Evolutionary conservation across 2,113 vertebrate species (phyloP).

Genomic region (Pomatorhinus ruficollis): DNA sequence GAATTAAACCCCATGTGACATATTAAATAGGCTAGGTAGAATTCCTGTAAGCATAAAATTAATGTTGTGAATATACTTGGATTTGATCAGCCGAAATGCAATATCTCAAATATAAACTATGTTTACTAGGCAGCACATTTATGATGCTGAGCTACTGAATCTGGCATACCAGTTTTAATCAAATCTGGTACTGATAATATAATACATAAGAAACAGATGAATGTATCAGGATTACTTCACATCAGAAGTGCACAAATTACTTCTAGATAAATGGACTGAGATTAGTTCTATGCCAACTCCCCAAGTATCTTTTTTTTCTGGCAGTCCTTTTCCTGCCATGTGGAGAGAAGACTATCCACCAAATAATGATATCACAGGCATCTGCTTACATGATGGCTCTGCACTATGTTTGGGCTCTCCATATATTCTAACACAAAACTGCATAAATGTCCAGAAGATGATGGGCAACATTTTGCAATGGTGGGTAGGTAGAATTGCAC

Average conservation of each 20-base stretch:
- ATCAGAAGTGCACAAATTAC: background rate
- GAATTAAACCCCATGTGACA: background rate
- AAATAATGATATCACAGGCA: background rate
- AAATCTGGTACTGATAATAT: background rate
- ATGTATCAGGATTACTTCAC: background rate
- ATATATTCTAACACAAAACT: background rate
- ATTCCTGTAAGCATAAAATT: background rate
- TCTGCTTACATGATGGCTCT: background rate
- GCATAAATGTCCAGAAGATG: background rate
- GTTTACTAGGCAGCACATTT: background rate
- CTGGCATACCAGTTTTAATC: background rate
- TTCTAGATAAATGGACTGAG: background rate
- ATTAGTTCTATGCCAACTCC: background rate
- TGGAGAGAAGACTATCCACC: background rate
- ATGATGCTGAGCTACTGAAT: background rate
- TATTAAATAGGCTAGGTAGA: background rate
- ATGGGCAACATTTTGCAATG: background rate
- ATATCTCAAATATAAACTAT: background rate
- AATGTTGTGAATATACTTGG: background rate
- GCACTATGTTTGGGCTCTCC: background rate
- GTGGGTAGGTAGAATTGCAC: background rate
- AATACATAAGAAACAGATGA: background rate
- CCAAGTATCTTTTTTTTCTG: background rate
- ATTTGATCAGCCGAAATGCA: background rate
- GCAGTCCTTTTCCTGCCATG: background rate